Conservation (phyloP, 2,888 invertebrate genomes). For the Mesoligia furuncula region DNA sequence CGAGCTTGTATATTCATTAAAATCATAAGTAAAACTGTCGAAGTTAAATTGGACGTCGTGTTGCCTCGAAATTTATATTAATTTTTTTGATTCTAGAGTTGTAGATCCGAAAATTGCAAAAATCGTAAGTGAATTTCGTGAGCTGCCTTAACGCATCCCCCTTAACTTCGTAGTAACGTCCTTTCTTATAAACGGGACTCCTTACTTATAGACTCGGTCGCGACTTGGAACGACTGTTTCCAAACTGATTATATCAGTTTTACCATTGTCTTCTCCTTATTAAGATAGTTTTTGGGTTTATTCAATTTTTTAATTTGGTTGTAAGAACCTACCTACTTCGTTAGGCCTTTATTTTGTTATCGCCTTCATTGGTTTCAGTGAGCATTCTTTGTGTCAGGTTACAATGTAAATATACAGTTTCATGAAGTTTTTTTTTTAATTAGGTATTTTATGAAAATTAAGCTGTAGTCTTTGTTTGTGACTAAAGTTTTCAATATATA, state of each 20-base stretch:
- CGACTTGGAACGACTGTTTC: slow-evolving; percentile 55
- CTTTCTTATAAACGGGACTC: slow-evolving; percentile 35
- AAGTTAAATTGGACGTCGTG: neutral
- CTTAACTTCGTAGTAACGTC: slow-evolving; percentile 6
- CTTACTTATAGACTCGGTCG: slow-evolving; percentile 26
- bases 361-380: neutral
- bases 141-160: neutral
- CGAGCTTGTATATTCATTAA: no score
- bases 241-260: slow-evolving; percentile 51
- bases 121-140: neutral
- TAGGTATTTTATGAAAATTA: slow-evolving; percentile 1
- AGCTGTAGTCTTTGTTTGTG: no score
- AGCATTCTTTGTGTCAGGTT: neutral
- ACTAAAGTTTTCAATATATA: neutral
- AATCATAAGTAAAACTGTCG: neutral
- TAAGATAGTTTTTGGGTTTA: slow-evolving; percentile 54
- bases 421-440: no score
- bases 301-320: slow-evolving; percentile 36
- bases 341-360: slow-evolving; percentile 1
- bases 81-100: neutral
- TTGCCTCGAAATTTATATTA: neutral
- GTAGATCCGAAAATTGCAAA: neutral
- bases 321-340: neutral
- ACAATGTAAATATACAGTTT: neutral
- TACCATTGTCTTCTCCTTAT: slow-evolving; percentile 39